These are phyloP conservation scores for Physocephala rufipes DNA, from an alignment of 2,888 invertebrate species.

Conservation along the genomic window DNA sequence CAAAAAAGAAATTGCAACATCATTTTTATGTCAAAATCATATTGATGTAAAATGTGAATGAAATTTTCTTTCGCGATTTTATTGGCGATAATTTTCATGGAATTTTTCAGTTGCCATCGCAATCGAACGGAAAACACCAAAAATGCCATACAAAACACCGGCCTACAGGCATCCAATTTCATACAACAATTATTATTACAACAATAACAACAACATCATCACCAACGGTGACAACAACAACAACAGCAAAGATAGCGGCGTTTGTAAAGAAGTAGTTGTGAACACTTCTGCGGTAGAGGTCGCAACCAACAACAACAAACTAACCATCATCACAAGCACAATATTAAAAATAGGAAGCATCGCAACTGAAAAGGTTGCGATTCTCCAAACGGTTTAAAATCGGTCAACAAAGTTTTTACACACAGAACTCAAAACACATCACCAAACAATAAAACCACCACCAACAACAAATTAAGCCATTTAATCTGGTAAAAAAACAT, in stretches of 20 bases:
- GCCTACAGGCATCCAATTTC: not conserved
- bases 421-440: not conserved
- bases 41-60: no score
- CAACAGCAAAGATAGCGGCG: not conserved
- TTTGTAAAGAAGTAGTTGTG: no score
- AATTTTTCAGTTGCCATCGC: slow-evolving; percentile 8
- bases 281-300: no score
- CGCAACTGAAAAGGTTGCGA: not conserved
- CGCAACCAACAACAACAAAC: not conserved
- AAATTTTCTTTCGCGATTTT: no score
- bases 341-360: not conserved
- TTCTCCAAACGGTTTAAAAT: not conserved
- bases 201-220: slow-evolving; percentile 2
- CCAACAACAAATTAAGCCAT: not conserved
- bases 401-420: slow-evolving; percentile 2
- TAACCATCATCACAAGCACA: not conserved
- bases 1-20: no score
- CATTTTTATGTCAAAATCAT: no score
- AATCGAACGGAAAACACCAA: not conserved
- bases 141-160: not conserved
- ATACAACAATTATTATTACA: not conserved
- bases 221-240: not conserved
- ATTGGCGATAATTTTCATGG: no score
- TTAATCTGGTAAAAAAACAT: not conserved
- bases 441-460: slow-evolving; percentile 10